Conservation (phyloP, 2,888 invertebrate species). For the Pristionchus entomophagus region DNA sequence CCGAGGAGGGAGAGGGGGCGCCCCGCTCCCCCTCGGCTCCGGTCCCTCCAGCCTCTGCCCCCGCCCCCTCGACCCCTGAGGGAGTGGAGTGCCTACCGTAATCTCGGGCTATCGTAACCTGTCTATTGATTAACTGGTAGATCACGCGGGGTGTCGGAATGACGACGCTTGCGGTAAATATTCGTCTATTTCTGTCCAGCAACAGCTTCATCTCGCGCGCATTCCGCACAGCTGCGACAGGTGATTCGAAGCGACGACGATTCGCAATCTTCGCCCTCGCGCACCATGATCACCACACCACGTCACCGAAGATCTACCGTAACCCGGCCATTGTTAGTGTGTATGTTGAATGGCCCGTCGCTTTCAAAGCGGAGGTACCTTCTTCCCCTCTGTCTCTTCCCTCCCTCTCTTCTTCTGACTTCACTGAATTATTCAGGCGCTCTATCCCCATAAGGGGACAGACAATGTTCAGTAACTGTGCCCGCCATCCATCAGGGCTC, state of each 20-base stretch:
- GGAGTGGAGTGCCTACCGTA: neutral
- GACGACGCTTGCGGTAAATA: neutral
- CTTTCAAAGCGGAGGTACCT: slow-evolving; percentile 11
- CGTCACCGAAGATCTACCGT: slow-evolving; percentile 18
- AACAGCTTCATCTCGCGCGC: neutral
- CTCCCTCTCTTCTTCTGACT: neutral
- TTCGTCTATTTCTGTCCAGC: neutral
- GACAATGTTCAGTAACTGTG: slow-evolving; percentile 1
- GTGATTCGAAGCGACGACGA: neutral
- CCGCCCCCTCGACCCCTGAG: slow-evolving; percentile 21
- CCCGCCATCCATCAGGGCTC: neutral
- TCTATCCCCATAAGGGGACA: slow-evolving; percentile 30
- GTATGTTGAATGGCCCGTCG: slow-evolving; percentile 11
- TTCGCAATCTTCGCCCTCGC: neutral
- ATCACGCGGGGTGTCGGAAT: neutral
- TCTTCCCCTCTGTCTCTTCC: neutral
- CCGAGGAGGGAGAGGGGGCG: slow-evolving; percentile 1
- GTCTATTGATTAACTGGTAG: neutral
- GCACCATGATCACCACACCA: neutral
- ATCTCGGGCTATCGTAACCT: slow-evolving; percentile 4
- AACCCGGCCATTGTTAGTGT: neutral
- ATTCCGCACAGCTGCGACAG: slow-evolving; percentile 7
- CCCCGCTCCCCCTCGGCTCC: neutral
- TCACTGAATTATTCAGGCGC: slow-evolving; percentile 29
- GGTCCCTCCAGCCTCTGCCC: neutral